These are phyloP conservation scores for Drosophila differens DNA, from an alignment of 2,888 invertebrate species.

Conservation along the genomic window DNA sequence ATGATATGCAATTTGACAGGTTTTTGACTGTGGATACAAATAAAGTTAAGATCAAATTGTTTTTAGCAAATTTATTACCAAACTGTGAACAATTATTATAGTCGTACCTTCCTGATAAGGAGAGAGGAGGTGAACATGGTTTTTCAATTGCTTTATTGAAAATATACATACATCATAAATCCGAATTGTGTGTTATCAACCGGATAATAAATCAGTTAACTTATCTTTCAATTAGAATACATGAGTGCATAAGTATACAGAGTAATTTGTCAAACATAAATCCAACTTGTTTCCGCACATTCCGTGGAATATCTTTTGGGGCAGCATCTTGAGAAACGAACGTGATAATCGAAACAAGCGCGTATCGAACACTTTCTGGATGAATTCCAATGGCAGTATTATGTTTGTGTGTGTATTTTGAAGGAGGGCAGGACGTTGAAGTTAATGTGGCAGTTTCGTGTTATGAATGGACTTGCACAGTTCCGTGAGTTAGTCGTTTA, in stretches of 20 bases:
- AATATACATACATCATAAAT: constrained; percentile 50
- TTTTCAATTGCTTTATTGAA: constrained; percentile 54
- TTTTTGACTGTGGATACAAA: constrained; percentile 50
- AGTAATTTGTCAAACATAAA: constrained; percentile 11
- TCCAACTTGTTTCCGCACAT: constrained; percentile 33
- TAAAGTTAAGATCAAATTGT: constrained; percentile 72
- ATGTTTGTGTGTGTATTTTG: constrained; percentile 18
- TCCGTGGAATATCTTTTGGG: neutral
- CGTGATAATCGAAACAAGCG: constrained; percentile 22
- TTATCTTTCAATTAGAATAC: constrained; percentile 64
- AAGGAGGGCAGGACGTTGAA: constrained; percentile 32
- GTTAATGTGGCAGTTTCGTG: constrained; percentile 69
- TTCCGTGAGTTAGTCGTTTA: constrained; percentile 38
- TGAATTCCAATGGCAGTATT: constrained; percentile 59
- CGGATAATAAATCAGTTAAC: constrained; percentile 68
- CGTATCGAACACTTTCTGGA: constrained; percentile 8
- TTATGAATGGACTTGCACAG: constrained; percentile 36
- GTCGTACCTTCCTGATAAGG: neutral
- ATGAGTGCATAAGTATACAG: constrained; percentile 36
- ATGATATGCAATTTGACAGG: constrained; percentile 46
- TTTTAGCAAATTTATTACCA: constrained; percentile 47
- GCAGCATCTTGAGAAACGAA: constrained; percentile 17
- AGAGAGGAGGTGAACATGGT: constrained; percentile 25
- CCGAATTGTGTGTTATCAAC: constrained; percentile 41
- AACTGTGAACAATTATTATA: constrained; percentile 17